A percentile compares a stretch with the other conserved stretches of the same genome.
Conservation (phyloP, 2,888 invertebrate genomes). For the Aphidius colemani region DNA sequence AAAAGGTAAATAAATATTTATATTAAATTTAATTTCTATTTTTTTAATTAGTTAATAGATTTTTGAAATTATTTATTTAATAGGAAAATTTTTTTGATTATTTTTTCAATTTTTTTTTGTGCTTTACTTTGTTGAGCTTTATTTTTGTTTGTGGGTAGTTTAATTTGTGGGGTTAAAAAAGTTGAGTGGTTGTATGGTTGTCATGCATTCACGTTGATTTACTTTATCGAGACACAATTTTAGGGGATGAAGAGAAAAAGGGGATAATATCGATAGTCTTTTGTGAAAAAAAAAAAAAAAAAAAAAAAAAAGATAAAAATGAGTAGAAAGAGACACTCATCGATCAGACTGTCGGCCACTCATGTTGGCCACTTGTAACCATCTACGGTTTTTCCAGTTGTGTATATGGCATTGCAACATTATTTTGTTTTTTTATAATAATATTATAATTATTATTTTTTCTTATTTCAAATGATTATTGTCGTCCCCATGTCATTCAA, state of each 20-base stretch:
- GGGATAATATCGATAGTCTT: constrained; percentile 31
- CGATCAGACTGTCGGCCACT: constrained; percentile 46
- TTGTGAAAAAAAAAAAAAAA: not conserved
- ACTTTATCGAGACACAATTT: not conserved
- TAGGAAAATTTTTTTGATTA: not conserved
- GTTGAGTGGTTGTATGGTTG: not conserved
- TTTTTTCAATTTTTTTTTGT: not conserved
- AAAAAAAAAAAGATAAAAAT: too few relatives aligned
- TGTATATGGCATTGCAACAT: constrained; percentile 8
- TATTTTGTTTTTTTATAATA: constrained; percentile 21
- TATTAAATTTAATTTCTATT: too few relatives aligned
- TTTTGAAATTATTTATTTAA: too few relatives aligned
- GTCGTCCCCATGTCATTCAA: too few relatives aligned
- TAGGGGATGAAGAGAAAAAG: not conserved
- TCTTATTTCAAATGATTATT: too few relatives aligned
- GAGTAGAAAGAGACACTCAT: constrained; percentile 41
- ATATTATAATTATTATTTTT: not conserved
- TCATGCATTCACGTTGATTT: constrained; percentile 6
- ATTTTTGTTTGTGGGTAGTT: not conserved
- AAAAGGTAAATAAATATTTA: too few relatives aligned
- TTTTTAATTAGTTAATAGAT: too few relatives aligned
- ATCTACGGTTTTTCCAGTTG: constrained; percentile 41
- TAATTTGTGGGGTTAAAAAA: not conserved
- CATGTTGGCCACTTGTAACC: constrained; percentile 56
- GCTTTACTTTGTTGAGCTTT: not conserved